Percentiles rank a stretch among this genome's conserved stretches.
phyloP scores from a whole-genome alignment of 1,140 invertebrate genomes.

The Samia ricini region DNA sequence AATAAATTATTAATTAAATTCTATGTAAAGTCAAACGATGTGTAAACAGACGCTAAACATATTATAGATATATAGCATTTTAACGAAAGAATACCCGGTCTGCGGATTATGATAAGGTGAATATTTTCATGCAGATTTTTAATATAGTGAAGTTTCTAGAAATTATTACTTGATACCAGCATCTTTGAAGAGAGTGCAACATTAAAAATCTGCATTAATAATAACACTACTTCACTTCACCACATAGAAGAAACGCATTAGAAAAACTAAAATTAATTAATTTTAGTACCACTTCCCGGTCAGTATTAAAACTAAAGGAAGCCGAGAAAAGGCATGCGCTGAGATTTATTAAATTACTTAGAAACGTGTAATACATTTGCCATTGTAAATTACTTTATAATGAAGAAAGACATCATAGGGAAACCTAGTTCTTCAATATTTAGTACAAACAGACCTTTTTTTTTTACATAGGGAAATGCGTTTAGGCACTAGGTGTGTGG shows the following conservation, averaged over 20 bases:
- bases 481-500: no score
- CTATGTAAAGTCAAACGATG: not conserved
- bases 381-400: no score
- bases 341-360: no score
- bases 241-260: not conserved
- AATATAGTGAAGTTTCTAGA: not conserved
- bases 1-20: not conserved
- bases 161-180: not conserved
- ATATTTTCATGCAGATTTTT: not conserved
- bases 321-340: no score
- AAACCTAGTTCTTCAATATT: no score
- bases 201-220: not conserved
- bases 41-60: not conserved
- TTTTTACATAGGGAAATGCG: no score
- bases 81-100: not conserved
- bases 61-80: not conserved
- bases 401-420: no score
- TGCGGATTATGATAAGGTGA: not conserved
- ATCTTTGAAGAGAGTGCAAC: not conserved
- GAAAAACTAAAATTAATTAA: not conserved
- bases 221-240: not conserved
- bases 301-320: no score
- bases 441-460: no score
- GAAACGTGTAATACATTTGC: no score
- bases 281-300: not conserved